Evolutionary conservation across 2,888 invertebrate genomes (phyloP).

Genomic region (Philaethria dido): DNA sequence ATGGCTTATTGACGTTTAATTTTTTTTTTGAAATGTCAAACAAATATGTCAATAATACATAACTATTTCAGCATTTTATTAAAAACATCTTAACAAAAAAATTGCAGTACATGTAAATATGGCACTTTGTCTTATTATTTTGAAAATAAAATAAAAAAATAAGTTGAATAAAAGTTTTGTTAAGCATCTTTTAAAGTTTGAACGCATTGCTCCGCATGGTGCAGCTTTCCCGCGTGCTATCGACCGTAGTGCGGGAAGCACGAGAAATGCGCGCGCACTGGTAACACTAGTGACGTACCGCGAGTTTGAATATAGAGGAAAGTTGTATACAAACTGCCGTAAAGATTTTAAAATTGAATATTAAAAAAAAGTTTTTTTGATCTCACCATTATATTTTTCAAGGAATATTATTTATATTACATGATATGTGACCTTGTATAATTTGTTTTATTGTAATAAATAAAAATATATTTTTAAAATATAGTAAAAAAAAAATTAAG

Average conservation of each 20-base stretch:
- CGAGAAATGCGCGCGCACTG: slow-evolving; percentile 51
- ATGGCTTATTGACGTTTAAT: too few species aligned
- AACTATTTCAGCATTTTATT: too few species aligned
- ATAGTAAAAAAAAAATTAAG: too few species aligned
- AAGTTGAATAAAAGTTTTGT: slow-evolving; percentile 16
- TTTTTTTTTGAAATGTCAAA: too few species aligned
- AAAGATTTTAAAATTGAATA: not conserved
- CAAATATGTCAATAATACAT: too few species aligned
- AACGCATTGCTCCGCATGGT: slow-evolving; percentile 35
- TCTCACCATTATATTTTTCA: too few species aligned
- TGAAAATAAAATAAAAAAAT: not conserved
- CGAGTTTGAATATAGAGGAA: slow-evolving; percentile 5
- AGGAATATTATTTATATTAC: too few species aligned
- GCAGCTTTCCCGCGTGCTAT: slow-evolving; percentile 55
- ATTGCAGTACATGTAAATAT: too few species aligned
- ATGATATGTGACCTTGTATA: too few species aligned
- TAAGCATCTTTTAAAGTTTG: slow-evolving; percentile 14
- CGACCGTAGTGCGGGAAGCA: slow-evolving; percentile 60
- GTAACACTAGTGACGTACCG: slow-evolving; percentile 43
- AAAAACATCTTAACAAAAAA: too few species aligned
- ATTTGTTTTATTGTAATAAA: not conserved
- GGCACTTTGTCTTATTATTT: too few species aligned
- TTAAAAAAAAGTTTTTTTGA: not conserved
- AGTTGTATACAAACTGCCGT: not conserved
- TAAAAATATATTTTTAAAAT: too few species aligned